Evolutionary conservation across 2,888 invertebrate genomes (phyloP).

Genomic region (Ganaspis brasiliensis): DNA sequence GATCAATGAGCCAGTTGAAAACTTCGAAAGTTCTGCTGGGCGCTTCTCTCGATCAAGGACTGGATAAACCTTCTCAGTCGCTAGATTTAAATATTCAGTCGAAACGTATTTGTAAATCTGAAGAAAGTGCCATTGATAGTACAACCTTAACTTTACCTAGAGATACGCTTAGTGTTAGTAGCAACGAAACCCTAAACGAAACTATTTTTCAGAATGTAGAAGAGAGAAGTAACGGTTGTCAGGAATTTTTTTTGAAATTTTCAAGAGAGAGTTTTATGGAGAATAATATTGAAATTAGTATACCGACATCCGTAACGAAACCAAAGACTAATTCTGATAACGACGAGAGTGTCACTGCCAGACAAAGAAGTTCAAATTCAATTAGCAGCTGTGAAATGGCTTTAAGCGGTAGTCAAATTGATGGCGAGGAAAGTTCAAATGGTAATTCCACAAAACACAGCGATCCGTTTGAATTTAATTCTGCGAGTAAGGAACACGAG

Average conservation of each 20-base stretch:
- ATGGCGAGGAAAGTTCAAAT: constrained; percentile 72
- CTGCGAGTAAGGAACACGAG: constrained; percentile 37
- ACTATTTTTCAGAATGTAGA: constrained; percentile 62
- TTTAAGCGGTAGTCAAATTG: constrained; percentile 73
- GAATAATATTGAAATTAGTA: constrained; percentile 75
- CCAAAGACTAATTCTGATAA: constrained; percentile 64
- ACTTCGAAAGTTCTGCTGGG: constrained; percentile 73
- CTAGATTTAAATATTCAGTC: constrained; percentile 69
- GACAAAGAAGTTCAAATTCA: constrained; percentile 78
- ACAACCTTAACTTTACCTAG: constrained; percentile 70
- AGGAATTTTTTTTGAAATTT: constrained; percentile 26
- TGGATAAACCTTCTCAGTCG: constrained; percentile 72
- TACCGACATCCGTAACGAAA: constrained; percentile 76
- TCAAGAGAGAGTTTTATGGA: constrained; percentile 59
- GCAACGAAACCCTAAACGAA: constrained; percentile 73
- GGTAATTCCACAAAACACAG: constrained; percentile 63
- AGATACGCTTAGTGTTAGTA: constrained; percentile 67
- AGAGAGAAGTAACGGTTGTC: constrained; percentile 53
- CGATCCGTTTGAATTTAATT: constrained; percentile 48
- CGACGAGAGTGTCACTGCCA: constrained; percentile 64
- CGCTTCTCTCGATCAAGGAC: constrained; percentile 78
- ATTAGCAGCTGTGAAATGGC: constrained; percentile 80
- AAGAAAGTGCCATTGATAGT: constrained; percentile 77
- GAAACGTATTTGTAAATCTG: constrained; percentile 78
- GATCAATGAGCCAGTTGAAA: constrained; percentile 74